Base-by-base conservation (phyloP, 1,140 invertebrate genomes). In the Rhysida immarginata region DNA sequence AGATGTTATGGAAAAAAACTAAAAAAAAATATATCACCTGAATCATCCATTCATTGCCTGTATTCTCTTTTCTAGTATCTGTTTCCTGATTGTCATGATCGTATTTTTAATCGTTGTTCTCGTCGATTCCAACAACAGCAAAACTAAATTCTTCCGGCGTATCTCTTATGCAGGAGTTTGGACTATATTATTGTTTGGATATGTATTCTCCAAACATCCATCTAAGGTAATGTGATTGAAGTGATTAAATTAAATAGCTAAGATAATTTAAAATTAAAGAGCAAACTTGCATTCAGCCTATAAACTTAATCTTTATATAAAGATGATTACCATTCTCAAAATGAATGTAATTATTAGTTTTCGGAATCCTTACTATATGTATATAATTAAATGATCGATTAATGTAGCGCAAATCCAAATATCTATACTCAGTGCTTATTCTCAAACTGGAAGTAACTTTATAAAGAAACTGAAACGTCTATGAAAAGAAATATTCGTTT, bases 81-180 rank as follows among this genome's bases (percentile, higher is more conserved):
- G n/a, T n/a, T n/a, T n/a, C n/a, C n/a, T n/a, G n/a, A n/a, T n/a
- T n/a, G n/a, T n/a, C n/a, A n/a, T n/a, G n/a, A n/a, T n/a, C n/a
- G n/a, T n/a, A n/a, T n/a, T n/a, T n/a, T 61, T 75, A 0, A 59
- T 78, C 2, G 84, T 79, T 63, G 63, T 85, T 13, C 70, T 77
- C 45, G 65, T 81, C 11, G 86, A 90, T 64, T 81, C 84, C 0
- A 60, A 59, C 2, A 69, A 77, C 1, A 70, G 81, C 1, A 72
- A 75, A 0, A 8, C 13, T 3, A 53, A 29, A 54, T 16, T 54
- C n/a, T n/a, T n/a, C n/a, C n/a, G n/a, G n/a, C n/a, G n/a, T 3
- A 74, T 80, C 42, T 83, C 85, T 1, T 61, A 82, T 1, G 53
- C 77, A 13, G 84, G 85, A 1, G 65, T 83, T 0, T 50, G 74